phyloP scores from a whole-genome alignment of 2,113 vertebrate species.

The Rallus limicola region DNA sequence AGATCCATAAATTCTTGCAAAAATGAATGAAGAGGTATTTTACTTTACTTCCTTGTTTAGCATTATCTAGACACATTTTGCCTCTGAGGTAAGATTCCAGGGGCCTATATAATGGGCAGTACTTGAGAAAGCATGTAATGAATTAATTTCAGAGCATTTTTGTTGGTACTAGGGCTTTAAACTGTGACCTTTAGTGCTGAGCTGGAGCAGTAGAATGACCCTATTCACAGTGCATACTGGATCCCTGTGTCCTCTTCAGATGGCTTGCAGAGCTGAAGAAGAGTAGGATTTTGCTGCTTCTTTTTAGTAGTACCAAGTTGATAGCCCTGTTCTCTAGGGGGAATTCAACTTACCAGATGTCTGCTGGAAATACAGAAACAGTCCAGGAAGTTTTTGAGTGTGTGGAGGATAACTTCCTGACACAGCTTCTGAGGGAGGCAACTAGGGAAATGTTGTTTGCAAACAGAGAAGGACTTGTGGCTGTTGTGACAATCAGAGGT shows the following conservation, averaged over 20 bases:
- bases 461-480: too few species aligned
- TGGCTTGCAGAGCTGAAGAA: not conserved
- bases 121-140: not conserved
- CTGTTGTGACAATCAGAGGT: too few species aligned
- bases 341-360: too few species aligned
- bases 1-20: slow-evolving; percentile 38
- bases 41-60: not conserved
- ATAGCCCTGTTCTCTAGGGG: too few species aligned
- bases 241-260: not conserved
- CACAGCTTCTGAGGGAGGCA: too few species aligned
- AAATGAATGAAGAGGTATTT: not conserved
- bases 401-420: too few species aligned
- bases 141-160: not conserved
- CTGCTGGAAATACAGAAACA: too few species aligned
- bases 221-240: not conserved
- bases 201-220: not conserved
- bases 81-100: not conserved
- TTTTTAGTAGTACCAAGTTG: not conserved
- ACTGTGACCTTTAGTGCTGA: not conserved
- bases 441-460: too few species aligned
- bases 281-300: not conserved
- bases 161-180: not conserved
- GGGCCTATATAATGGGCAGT: not conserved
- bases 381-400: too few species aligned
- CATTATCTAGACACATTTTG: not conserved